Evolutionary conservation across 2,797 vertebrate species (phyloP).

Genomic region (Poecilia picta): DNA sequence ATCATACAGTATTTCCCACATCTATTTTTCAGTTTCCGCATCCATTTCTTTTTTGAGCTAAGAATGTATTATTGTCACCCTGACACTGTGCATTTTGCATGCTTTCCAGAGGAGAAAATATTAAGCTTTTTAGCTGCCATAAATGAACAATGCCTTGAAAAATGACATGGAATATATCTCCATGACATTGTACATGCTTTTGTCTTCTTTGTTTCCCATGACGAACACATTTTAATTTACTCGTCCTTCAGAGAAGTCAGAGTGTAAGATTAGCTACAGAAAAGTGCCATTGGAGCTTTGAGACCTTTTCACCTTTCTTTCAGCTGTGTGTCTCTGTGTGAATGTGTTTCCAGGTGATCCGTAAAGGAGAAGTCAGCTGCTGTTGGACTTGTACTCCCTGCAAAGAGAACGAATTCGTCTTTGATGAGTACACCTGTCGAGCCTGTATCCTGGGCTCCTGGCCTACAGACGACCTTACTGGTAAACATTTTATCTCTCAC

Average conservation of each 20-base stretch:
- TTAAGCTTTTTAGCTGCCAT: neutral
- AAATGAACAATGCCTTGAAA: neutral
- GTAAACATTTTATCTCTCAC: constrained; percentile 74
- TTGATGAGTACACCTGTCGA: constrained; percentile 95
- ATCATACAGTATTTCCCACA: neutral
- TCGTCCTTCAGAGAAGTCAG: constrained; percentile 18
- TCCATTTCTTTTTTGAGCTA: neutral
- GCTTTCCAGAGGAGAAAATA: neutral
- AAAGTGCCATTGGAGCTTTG: constrained; percentile 55
- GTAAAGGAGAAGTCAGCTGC: constrained; percentile 98
- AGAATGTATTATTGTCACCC: neutral
- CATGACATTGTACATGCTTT: neutral
- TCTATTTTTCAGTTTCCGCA: neutral
- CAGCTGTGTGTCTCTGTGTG: constrained; percentile 14
- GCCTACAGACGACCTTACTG: constrained; percentile 94
- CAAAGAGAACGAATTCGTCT: constrained; percentile 98
- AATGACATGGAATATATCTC: neutral
- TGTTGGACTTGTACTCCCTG: constrained; percentile 99
- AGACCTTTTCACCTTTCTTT: constrained; percentile 43
- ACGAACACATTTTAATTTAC: constrained; percentile 37
- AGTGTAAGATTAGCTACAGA: constrained; percentile 64
- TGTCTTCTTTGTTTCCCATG: constrained; percentile 33
- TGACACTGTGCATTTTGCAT: neutral
- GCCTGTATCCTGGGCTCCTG: constrained; percentile 93
- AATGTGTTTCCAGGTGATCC: constrained; percentile 87